Conservation (phyloP, 2,113 vertebrate species). For the Phaetusa simplex region DNA sequence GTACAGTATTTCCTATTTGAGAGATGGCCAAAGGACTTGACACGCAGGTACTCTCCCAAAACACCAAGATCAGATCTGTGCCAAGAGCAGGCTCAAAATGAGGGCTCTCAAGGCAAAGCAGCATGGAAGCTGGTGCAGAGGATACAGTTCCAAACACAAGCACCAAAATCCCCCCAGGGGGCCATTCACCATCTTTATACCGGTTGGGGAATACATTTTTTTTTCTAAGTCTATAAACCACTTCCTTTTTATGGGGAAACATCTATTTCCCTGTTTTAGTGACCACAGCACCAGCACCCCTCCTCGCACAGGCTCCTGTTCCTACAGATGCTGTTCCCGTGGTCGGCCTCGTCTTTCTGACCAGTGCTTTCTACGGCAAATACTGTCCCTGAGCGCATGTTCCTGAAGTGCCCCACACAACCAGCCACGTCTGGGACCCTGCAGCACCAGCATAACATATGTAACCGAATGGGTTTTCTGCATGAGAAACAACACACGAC, state of each 20-base stretch:
- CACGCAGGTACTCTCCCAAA: neutral
- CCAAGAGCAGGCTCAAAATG: neutral
- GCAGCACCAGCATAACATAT: neutral
- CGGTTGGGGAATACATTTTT: neutral
- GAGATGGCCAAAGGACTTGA: neutral
- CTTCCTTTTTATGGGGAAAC: neutral
- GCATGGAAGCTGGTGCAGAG: neutral
- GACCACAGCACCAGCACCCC: neutral
- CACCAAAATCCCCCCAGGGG: neutral
- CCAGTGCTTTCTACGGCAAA: neutral
- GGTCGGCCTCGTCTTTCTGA: neutral
- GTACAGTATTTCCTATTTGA: neutral
- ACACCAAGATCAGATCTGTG: neutral
- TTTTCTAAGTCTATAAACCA: neutral
- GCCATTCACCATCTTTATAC: neutral
- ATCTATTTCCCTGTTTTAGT: constrained; percentile 7
- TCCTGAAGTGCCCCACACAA: neutral
- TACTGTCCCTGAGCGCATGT: neutral
- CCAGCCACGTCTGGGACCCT: neutral
- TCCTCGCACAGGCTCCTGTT: neutral
- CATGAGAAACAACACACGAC: rapidly evolving
- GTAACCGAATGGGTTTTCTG: neutral
- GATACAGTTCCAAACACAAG: neutral
- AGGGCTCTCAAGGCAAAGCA: neutral
- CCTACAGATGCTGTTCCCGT: neutral